phyloP scores from a whole-genome alignment of 2,797 vertebrate genomes.

The Columba guinea region DNA sequence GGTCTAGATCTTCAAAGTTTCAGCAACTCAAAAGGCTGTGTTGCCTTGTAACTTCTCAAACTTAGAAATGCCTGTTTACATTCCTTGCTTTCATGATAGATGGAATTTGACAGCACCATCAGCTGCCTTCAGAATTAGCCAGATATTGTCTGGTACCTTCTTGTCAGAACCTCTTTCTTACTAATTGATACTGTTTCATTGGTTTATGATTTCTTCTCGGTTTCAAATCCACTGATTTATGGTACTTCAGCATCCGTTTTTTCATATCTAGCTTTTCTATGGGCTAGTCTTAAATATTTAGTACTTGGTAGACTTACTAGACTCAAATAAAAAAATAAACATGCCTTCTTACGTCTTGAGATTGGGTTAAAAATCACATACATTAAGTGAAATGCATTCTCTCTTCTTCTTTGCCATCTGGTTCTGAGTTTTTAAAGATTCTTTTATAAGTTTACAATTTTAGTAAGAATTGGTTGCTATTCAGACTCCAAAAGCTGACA shows the following conservation, averaged over 20 bases:
- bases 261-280: neutral
- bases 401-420: neutral
- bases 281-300: neutral
- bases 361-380: neutral
- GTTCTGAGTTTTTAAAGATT: neutral
- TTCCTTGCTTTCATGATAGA: neutral
- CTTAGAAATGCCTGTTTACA: neutral
- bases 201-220: neutral
- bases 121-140: neutral
- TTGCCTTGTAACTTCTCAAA: neutral
- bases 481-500: neutral
- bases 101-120: neutral
- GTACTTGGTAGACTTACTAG: neutral
- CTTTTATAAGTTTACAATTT: neutral
- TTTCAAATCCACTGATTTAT: neutral
- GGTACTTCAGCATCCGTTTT: neutral
- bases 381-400: neutral
- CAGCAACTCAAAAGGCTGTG: neutral
- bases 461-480: neutral
- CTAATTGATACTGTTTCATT: neutral
- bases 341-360: neutral
- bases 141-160: neutral
- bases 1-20: neutral
- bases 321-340: neutral
- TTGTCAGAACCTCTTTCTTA: neutral